Evolutionary conservation across 2,888 invertebrate genomes (phyloP).

Genomic region (Coleophora deauratella): DNA sequence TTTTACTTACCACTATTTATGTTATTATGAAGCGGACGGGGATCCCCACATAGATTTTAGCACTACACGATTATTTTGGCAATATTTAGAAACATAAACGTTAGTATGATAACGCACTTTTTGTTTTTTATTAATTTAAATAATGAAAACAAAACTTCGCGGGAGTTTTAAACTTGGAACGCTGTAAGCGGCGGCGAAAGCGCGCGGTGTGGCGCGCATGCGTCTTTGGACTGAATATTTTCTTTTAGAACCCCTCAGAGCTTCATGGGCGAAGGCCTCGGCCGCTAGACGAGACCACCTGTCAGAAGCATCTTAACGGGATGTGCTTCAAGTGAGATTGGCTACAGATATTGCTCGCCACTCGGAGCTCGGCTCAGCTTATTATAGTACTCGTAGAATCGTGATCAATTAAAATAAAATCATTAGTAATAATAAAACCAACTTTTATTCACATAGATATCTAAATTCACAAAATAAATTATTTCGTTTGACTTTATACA

Average conservation of each 20-base stretch:
- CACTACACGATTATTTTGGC: constrained; percentile 24
- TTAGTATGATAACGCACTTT: constrained; percentile 23
- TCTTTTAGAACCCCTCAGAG: constrained; percentile 26
- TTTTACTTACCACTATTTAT: constrained; percentile 44
- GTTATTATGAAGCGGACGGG: constrained; percentile 31
- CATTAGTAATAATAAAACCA: no score
- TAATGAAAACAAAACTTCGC: constrained; percentile 35
- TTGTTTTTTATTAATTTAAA: constrained; percentile 19
- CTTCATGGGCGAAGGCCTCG: constrained; percentile 16
- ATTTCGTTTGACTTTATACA: no score
- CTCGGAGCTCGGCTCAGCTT: no score
- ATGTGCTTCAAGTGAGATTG: constrained; percentile 21
- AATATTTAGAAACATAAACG: neutral
- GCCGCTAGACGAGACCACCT: constrained; percentile 20
- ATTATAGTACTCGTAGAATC: no score
- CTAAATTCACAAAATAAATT: no score
- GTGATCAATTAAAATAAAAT: no score
- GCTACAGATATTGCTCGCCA: constrained; percentile 10
- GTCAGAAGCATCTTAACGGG: constrained; percentile 29
- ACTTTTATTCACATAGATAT: no score
- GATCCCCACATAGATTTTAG: constrained; percentile 29
- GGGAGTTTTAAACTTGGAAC: constrained; percentile 25
- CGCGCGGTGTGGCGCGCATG: constrained; percentile 41
- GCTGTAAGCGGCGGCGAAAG: constrained; percentile 23
- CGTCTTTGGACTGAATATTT: constrained; percentile 52